Conservation (phyloP, 2,113 vertebrate genomes). For the Callorhinus ursinus region DNA sequence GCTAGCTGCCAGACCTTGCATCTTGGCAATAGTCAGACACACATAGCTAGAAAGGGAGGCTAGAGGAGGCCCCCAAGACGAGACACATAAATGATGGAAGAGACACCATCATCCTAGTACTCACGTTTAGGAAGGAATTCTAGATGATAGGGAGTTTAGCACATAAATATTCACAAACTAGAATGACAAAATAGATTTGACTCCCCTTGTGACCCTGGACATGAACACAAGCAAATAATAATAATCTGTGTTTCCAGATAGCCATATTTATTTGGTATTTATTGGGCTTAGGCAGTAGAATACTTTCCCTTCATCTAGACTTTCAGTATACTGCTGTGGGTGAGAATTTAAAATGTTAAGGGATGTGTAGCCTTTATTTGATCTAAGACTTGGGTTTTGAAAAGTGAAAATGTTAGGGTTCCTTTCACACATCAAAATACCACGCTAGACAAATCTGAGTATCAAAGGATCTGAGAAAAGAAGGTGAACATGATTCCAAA, state of each 20-base stretch:
- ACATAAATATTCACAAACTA: neutral
- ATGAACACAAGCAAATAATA: neutral
- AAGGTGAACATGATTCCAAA: constrained; percentile 24
- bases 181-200: neutral
- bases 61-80: neutral
- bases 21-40: neutral
- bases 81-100: neutral
- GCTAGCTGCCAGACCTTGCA: neutral
- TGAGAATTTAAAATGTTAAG: constrained; percentile 39
- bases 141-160: neutral
- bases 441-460: constrained; percentile 29
- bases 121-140: neutral
- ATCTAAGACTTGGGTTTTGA: constrained; percentile 49
- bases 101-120: neutral
- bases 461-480: constrained; percentile 46
- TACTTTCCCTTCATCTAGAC: neutral
- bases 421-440: constrained; percentile 38
- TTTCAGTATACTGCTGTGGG: neutral
- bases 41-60: neutral
- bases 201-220: neutral
- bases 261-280: neutral
- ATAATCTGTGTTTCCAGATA: neutral
- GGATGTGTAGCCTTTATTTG: constrained; percentile 14
- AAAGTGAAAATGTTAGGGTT: constrained; percentile 41
- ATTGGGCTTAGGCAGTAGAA: neutral